Base-by-base conservation (phyloP, 2,888 invertebrate genomes). In the Himalopsyche kuldschensis region DNA sequence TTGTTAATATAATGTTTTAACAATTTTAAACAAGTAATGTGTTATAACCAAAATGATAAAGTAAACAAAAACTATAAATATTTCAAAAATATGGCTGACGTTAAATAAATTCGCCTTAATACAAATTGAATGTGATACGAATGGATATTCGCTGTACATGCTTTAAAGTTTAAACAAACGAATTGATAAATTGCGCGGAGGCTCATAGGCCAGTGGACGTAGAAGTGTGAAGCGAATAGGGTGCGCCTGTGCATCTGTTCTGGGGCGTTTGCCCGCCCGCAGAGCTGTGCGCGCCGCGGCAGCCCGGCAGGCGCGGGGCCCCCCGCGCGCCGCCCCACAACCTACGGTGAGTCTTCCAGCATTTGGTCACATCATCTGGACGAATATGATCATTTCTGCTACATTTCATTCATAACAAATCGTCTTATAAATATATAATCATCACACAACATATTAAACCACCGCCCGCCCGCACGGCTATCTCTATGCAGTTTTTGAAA, bases 231-330 rank as follows among this genome's bases (percentile, higher is more conserved):
- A 55, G 20, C 55, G 55, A 55, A 5, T 55, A 55, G 55, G 55
- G 55, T 55, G 55, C 55, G 55, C 55, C 55, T 55, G 55, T 55
- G 55, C 55, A 55, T 55, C 55, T 55, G 55, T 55, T 55, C 20
- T 83, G 76, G 79, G 75, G 46, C 79, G 83, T 24, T 55, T 83
- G 55, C 27, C 81, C 15, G 81, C 47, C n/a, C 35, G 69, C 75
- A 27, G 48, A 27, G 77, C 55, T 55, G 24, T 35, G 78, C 35
- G 32, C 55, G 35, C 78, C 55, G 78, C 78, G 55, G 78, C 78
- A 17, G 77, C 77, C 41, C 46, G 55, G 55, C 31, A 55, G 15
- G 48, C 75, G 30, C 55, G 55, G 55, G 55, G 55, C 55, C n/a
- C 55, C 55, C 55, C 55, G 55, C 55, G 55, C 55, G 55, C 55